Evolutionary conservation across 2,888 invertebrate species (phyloP).

Genomic region (Noctuana brunneofusca): DNA sequence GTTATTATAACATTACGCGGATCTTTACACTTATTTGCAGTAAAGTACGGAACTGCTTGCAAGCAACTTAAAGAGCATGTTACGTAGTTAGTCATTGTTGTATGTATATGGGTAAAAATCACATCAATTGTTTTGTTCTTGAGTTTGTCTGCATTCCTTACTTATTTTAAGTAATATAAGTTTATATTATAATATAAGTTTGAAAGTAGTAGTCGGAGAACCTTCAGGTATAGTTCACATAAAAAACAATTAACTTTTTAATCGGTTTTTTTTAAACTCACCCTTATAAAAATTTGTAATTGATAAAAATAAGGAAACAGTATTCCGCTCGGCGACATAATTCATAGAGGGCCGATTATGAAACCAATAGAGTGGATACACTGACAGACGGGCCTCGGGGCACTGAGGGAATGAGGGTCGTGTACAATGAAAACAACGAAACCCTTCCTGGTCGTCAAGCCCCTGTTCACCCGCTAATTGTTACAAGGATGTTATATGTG

Average conservation of each 20-base stretch:
- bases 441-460: slow-evolving; percentile 56
- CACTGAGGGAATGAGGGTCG: slow-evolving; percentile 54
- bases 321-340: slow-evolving; percentile 19
- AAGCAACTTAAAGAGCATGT: neutral
- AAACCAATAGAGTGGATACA: slow-evolving; percentile 39
- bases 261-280: no score
- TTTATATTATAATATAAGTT: no score
- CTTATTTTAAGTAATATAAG: no score
- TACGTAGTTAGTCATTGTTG: neutral
- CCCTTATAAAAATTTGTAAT: neutral
- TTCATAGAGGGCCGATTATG: slow-evolving; percentile 34
- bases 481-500: slow-evolving; percentile 30
- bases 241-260: no score
- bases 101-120: neutral
- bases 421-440: slow-evolving; percentile 51
- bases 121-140: neutral
- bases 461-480: slow-evolving; percentile 23
- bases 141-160: no score
- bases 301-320: slow-evolving; percentile 23
- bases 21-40: slow-evolving; percentile 34
- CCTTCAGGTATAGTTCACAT: no score
- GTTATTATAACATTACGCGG: slow-evolving; percentile 45
- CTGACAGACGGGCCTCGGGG: slow-evolving; percentile 26
- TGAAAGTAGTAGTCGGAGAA: no score
- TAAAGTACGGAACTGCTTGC: slow-evolving; percentile 7